Percentiles rank a stretch among this genome's conserved stretches.
These are phyloP conservation scores for Phycodurus eques DNA, from an alignment of 2,113 vertebrate species.

Conservation along the genomic window DNA sequence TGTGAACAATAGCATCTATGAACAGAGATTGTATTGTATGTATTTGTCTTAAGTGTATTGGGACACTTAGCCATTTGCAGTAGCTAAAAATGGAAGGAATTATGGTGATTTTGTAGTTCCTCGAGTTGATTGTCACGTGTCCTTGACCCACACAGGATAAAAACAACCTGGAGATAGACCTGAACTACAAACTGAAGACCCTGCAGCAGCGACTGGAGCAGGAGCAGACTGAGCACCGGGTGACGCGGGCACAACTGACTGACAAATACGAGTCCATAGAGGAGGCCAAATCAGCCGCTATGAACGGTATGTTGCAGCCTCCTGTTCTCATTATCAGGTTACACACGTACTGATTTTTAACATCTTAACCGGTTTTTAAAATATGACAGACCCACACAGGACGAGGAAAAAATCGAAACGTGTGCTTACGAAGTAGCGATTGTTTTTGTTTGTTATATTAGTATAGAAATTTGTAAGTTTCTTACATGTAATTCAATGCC, in stretches of 20 bases:
- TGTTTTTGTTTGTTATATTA: too few relatives aligned
- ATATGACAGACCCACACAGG: too few relatives aligned
- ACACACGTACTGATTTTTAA: not conserved
- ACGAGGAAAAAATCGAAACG: too few relatives aligned
- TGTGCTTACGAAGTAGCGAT: too few relatives aligned
- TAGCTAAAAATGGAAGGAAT: not conserved
- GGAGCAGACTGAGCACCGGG: constrained; percentile 90
- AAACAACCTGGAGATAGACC: constrained; percentile 96
- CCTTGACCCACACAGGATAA: constrained; percentile 79
- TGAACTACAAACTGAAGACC: constrained; percentile 95
- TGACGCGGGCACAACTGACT: constrained; percentile 89
- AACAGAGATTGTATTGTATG: too few relatives aligned
- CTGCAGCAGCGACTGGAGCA: constrained; percentile 93
- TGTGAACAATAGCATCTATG: too few relatives aligned
- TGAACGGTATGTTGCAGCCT: constrained; percentile 81
- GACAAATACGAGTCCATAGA: constrained; percentile 97
- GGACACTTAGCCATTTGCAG: too few relatives aligned
- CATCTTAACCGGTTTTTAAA: too few relatives aligned
- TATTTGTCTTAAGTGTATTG: too few relatives aligned
- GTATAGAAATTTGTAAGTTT: too few relatives aligned
- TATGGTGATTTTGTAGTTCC: not conserved
- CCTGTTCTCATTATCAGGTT: not conserved
- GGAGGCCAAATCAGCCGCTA: constrained; percentile 92
- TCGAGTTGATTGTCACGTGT: not conserved
- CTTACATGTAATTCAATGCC: too few relatives aligned